These are phyloP conservation scores for Hedya salicella DNA, from an alignment of 2,888 invertebrate species.

Conservation along the genomic window DNA sequence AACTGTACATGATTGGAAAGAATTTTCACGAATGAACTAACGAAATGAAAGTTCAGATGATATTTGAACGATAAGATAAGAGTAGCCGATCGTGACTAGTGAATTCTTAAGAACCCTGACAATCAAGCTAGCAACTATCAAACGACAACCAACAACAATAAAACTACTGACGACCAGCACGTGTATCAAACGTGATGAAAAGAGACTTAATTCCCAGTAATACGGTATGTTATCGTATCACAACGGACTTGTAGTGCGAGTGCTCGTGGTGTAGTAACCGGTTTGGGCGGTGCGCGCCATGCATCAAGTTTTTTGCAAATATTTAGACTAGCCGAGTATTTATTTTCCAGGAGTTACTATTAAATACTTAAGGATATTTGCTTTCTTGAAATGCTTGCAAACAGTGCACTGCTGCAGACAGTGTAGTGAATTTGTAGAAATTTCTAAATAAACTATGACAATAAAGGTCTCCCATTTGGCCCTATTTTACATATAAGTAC, in stretches of 20 bases:
- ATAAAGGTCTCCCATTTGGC: too few species aligned
- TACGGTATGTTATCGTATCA: background rate
- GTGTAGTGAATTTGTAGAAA: too few species aligned
- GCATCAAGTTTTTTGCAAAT: slow-evolving; percentile 42
- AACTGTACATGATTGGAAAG: background rate
- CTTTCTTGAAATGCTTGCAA: slow-evolving; percentile 14
- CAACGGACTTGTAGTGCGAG: background rate
- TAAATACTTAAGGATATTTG: slow-evolving; percentile 1
- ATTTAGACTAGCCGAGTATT: slow-evolving; percentile 38
- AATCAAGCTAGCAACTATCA: slow-evolving; percentile 20
- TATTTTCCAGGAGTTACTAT: slow-evolving; percentile 10
- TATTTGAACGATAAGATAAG: slow-evolving; percentile 8
- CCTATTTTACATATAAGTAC: too few species aligned
- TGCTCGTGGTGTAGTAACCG: slow-evolving; percentile 5
- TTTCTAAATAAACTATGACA: background rate
- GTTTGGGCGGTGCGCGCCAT: slow-evolving; percentile 20
- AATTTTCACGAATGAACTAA: slow-evolving; percentile 17
- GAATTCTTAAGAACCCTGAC: slow-evolving; percentile 10
- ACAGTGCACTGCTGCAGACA: background rate
- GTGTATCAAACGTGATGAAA: background rate
- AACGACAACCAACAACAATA: slow-evolving; percentile 18
- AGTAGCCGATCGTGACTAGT: slow-evolving; percentile 21
- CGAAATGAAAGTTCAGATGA: background rate
- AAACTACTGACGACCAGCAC: slow-evolving; percentile 11
- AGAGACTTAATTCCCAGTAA: background rate